Percentiles rank a stretch among this genome's conserved stretches.
Conservation (phyloP, 2,888 invertebrate genomes). For the Cosmopolites sordidus region DNA sequence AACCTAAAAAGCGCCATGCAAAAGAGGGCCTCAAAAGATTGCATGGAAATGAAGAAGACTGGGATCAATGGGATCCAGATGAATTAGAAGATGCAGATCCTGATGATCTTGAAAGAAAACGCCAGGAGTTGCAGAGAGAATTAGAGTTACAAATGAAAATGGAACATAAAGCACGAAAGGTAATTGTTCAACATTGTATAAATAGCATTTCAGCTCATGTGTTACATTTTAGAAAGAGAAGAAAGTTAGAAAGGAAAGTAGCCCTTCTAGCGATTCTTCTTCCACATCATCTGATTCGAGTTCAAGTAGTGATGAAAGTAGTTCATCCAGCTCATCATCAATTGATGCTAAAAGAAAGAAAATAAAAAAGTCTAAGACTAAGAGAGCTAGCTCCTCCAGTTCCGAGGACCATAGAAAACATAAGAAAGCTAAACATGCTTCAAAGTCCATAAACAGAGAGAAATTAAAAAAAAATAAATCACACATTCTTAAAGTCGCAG, state of each 20-base stretch:
- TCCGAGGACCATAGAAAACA: slow-evolving; percentile 58
- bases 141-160: slow-evolving; percentile 76
- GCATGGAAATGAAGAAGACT: slow-evolving; percentile 62
- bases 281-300: slow-evolving; percentile 61
- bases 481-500: slow-evolving; percentile 20
- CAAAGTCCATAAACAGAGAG: slow-evolving; percentile 45
- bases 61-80: slow-evolving; percentile 74
- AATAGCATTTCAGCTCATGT: no score
- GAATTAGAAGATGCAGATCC: slow-evolving; percentile 78
- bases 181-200: no score
- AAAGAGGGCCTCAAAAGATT: slow-evolving; percentile 38
- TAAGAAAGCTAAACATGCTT: slow-evolving; percentile 51
- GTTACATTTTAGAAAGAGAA: slow-evolving; percentile 17
- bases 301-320: slow-evolving; percentile 62
- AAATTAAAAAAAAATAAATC: slow-evolving; percentile 50
- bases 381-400: slow-evolving; percentile 42
- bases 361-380: slow-evolving; percentile 42
- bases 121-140: slow-evolving; percentile 71
- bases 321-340: slow-evolving; percentile 54
- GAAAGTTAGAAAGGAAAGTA: slow-evolving; percentile 57
- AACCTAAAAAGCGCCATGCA: slow-evolving; percentile 35
- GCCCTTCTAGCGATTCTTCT: slow-evolving; percentile 64
- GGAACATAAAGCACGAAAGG: slow-evolving; percentile 63
- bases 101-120: slow-evolving; percentile 70
- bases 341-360: slow-evolving; percentile 44